Conservation (phyloP, 2,888 invertebrate genomes). For the Agriopis leucophaearia region DNA sequence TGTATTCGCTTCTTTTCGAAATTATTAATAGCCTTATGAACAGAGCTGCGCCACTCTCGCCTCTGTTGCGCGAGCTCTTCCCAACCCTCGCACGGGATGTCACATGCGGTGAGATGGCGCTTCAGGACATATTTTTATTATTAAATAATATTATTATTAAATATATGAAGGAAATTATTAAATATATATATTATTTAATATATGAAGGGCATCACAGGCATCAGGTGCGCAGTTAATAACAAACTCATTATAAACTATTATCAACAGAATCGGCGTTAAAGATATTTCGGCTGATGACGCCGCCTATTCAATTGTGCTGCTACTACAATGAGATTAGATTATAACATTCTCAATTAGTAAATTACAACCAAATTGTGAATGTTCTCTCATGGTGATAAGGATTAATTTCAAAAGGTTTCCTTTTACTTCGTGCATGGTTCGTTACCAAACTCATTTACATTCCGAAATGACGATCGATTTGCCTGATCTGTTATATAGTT, state of each 20-base stretch:
- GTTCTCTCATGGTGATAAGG: slow-evolving; percentile 15
- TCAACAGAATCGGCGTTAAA: not conserved
- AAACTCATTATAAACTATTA: slow-evolving; percentile 21
- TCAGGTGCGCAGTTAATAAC: slow-evolving; percentile 26
- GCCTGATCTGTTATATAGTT: no score
- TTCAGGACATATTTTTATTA: no score
- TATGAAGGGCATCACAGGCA: slow-evolving; percentile 43
- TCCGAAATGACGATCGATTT: not conserved
- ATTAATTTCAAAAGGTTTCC: slow-evolving; percentile 3
- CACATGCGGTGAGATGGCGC: no score
- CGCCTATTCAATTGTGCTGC: slow-evolving; percentile 5
- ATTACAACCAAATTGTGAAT: not conserved
- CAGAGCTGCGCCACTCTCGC: no score
- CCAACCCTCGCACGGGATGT: no score
- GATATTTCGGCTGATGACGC: slow-evolving; percentile 16
- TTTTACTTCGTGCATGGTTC: not conserved
- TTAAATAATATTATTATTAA: no score
- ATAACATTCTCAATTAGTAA: not conserved
- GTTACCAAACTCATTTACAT: not conserved
- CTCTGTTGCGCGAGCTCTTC: no score
- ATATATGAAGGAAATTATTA: no score
- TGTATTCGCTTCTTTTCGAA: no score
- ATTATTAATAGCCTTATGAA: no score
- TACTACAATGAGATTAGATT: slow-evolving; percentile 17
- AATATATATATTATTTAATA: no score